Base-by-base conservation (phyloP, 2,888 invertebrate genomes). In the Elegia similella region DNA sequence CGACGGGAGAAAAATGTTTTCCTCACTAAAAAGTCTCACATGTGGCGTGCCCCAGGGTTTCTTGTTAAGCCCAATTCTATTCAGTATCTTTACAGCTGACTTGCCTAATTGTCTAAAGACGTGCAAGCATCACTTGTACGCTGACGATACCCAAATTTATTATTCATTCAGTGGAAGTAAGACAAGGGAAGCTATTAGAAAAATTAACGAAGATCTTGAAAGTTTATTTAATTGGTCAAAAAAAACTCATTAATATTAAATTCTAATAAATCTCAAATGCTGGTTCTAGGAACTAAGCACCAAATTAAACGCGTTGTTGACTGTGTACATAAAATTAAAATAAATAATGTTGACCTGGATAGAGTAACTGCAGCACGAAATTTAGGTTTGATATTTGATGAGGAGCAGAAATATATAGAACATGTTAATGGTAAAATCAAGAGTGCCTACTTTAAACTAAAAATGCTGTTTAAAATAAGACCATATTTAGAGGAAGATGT, bases 71-170 rank as follows among this genome's bases (percentile, higher is more conserved):
- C n/a, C n/a, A n/a, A n/a, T n/a, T n/a, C n/a, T n/a, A n/a, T n/a
- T n/a, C n/a, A n/a, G n/a, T n/a, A n/a, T n/a, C n/a, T n/a, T n/a
- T n/a, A n/a, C n/a, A n/a, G n/a, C n/a, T n/a, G n/a, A n/a, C n/a
- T n/a, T n/a, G n/a, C n/a, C n/a, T n/a, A n/a, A n/a, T n/a, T n/a
- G 58, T 55, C 58, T 62, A 16, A 52, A 59, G 16, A 15, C 15
- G 1, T 60, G 62, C 44, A 60, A 52, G 1, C 50, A 55, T 43
- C 60, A 60, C 34, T 17, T 62, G 6, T 62, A 60, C 43, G 61
- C 59, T 0, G 57, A 59, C 16, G 59, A 59, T 12, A 58, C 56
- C 1, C 61, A 59, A 17, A 38, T 55, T 7, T 55, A 47, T 34
- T 43, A 55, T n/a, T 55, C 55, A 1, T 55, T 55, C 38, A 8